Base-by-base conservation (phyloP, 2,797 vertebrate genomes). In the Phylloscopus collybita region DNA sequence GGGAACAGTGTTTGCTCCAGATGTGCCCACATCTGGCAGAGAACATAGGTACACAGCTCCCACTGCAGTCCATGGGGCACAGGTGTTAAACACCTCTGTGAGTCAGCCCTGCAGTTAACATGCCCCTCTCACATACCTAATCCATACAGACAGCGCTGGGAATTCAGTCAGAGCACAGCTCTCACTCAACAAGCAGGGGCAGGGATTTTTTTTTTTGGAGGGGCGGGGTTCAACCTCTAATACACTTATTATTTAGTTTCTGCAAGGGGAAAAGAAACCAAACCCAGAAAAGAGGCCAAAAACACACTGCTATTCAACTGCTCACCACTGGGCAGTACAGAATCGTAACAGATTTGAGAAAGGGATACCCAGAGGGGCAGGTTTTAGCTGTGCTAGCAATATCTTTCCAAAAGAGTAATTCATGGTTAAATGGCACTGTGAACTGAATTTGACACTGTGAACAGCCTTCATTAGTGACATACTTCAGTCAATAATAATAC, bases 401-500 rank as follows among this genome's bases (percentile, higher is more conserved):
- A 38, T 45, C 50, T 90, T 89, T 82, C 75, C 59, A 74, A 81
- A 80, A 4, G 56, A 89, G 18, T 60, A 76, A 82, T 70, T 86
- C 2, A 56, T 13, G 14, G 30, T 54, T 85, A 85, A 85, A 80
- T 53, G 30, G 45, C 32, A 50, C 32, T 56, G 15, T 54, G 49
- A 69, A 34, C 51, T n/a, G 69, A 76, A 50, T 54, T 57, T 92
- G 44, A 74, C 73, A 82, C n/a, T 3, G 1, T 16, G 7, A 67
- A 76, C 49, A 67, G 23, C 40, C 56, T 89, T 82, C 60, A 59
- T 27, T 74, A 87, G 42, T 19, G 34, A 80, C 65, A 83, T 34
- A 64, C 9, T 87, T 76, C 50, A 66, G 50, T 65, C 67, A 92
- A n/a, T 51, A 80, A 44, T 15, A 78, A 47, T 11, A 91, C 20